Percentiles rank a stretch among this genome's conserved stretches.
phyloP scores from a whole-genome alignment of 2,113 vertebrate genomes.

The Aegithalos caudatus region DNA sequence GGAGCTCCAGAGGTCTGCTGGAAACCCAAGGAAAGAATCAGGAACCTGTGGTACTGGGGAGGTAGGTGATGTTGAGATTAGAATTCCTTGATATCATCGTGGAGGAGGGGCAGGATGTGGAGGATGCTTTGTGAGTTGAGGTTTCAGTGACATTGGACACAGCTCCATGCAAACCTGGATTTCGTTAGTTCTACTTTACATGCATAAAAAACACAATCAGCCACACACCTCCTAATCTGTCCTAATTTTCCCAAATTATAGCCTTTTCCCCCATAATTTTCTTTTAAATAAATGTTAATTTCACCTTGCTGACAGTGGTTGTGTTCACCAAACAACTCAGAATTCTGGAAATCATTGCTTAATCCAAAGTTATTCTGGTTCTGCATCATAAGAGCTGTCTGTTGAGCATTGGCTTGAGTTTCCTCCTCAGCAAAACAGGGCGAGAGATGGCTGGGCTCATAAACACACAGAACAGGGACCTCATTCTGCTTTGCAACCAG shows the following conservation, averaged over 20 bases:
- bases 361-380: background rate
- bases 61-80: background rate
- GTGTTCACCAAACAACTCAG: slow-evolving; percentile 48
- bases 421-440: background rate
- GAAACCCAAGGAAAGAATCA: background rate
- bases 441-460: background rate
- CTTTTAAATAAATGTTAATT: background rate
- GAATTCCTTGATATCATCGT: background rate
- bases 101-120: background rate
- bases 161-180: background rate
- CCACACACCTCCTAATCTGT: background rate
- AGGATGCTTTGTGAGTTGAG: background rate
- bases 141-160: background rate
- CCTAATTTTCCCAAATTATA: background rate
- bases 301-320: slow-evolving; percentile 49
- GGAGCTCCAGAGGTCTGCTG: background rate
- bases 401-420: background rate
- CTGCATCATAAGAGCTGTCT: background rate
- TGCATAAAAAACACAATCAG: background rate
- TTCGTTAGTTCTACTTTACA: background rate
- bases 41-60: background rate
- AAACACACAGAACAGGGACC: background rate
- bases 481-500: background rate
- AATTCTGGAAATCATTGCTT: slow-evolving; percentile 22
- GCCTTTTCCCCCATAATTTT: background rate